Conservation (phyloP, 1,140 invertebrate species). For the Megathymus violae region DNA sequence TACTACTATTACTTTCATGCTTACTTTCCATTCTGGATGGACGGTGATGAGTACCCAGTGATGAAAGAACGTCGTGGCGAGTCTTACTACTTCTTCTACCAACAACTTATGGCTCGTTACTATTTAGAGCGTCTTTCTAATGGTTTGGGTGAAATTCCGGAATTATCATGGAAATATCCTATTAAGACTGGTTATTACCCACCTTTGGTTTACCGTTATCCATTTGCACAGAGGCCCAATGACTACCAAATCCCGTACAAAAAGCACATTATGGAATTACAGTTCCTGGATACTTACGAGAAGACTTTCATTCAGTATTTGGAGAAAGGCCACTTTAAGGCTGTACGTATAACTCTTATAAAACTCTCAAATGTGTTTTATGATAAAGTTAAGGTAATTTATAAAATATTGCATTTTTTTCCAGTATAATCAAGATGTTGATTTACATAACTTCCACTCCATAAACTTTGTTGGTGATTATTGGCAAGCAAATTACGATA, state of each 20-base stretch:
- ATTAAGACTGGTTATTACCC: slow-evolving; percentile 85
- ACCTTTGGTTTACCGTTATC: slow-evolving; percentile 57
- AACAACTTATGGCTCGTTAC: slow-evolving; percentile 87
- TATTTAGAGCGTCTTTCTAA: slow-evolving; percentile 88
- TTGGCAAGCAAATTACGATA: slow-evolving; percentile 88
- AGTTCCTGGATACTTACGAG: slow-evolving; percentile 66
- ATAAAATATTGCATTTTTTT: too few relatives aligned
- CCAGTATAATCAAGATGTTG: slow-evolving; percentile 68
- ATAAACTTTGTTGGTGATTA: slow-evolving; percentile 87
- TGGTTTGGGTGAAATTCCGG: slow-evolving; percentile 85
- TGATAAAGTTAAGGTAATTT: too few relatives aligned
- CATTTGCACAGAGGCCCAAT: slow-evolving; percentile 63
- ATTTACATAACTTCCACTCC: slow-evolving; percentile 63
- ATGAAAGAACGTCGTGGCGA: slow-evolving; percentile 85
- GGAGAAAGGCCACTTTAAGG: slow-evolving; percentile 64
- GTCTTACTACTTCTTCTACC: slow-evolving; percentile 85
- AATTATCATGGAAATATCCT: slow-evolving; percentile 83
- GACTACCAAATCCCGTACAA: slow-evolving; percentile 58
- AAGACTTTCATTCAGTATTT: slow-evolving; percentile 65
- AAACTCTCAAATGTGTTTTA: slow-evolving; percentile 27
- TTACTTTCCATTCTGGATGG: slow-evolving; percentile 87
- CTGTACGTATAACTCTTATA: slow-evolving; percentile 56
- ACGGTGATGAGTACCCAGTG: slow-evolving; percentile 74
- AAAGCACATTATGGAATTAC: slow-evolving; percentile 59
- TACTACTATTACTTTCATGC: slow-evolving; percentile 89